phyloP scores from a whole-genome alignment of 2,888 invertebrate genomes.

The Parnassius orleans region DNA sequence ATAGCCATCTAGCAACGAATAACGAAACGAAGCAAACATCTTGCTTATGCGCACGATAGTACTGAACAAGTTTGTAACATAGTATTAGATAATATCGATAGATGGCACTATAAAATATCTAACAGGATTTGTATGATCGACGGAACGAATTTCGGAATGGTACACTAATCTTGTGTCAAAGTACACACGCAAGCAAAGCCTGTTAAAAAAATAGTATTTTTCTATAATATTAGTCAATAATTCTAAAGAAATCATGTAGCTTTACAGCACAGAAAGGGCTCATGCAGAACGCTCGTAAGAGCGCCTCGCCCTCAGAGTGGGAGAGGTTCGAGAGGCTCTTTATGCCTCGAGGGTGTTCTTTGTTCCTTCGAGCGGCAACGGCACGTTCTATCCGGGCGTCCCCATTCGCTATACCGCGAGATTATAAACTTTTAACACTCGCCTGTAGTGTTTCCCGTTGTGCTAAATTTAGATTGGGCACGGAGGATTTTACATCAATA shows the following conservation, averaged over 20 bases:
- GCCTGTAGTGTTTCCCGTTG: not conserved
- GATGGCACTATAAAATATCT: too few relatives aligned
- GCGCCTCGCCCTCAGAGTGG: slow-evolving; percentile 22
- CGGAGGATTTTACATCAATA: not conserved
- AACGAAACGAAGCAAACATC: too few relatives aligned
- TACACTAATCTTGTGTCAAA: too few relatives aligned
- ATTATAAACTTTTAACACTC: slow-evolving; percentile 7
- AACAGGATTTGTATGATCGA: too few relatives aligned
- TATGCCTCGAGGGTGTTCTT: slow-evolving; percentile 9
- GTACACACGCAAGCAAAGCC: too few relatives aligned
- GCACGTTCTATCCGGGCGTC: slow-evolving; percentile 5
- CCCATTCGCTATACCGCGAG: slow-evolving; percentile 8
- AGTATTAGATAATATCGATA: too few relatives aligned
- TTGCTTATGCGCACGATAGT: too few relatives aligned
- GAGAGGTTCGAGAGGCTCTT: slow-evolving; percentile 18
- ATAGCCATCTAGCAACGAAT: too few relatives aligned
- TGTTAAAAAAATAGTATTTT: too few relatives aligned
- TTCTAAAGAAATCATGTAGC: slow-evolving; percentile 9
- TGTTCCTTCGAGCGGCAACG: slow-evolving; percentile 13
- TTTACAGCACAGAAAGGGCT: slow-evolving; percentile 8
- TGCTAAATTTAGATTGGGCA: slow-evolving; percentile 1
- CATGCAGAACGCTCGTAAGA: slow-evolving; percentile 6
- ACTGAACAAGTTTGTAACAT: too few relatives aligned
- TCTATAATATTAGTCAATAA: not conserved
- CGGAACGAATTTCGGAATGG: too few relatives aligned